Base-by-base conservation (phyloP, 2,797 vertebrate genomes). In the Brotula barbata region DNA sequence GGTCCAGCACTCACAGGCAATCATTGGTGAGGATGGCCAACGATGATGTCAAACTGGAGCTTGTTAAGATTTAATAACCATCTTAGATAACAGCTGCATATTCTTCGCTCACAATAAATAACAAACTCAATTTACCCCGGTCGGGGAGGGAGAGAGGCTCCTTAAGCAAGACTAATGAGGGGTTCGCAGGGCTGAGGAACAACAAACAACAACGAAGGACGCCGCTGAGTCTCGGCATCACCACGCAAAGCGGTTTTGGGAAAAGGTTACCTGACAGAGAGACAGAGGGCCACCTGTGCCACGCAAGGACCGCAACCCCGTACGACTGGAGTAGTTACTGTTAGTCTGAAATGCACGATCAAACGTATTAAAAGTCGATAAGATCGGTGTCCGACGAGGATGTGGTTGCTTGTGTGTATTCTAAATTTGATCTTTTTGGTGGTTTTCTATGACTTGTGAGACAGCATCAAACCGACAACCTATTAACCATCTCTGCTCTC, bases 161-260 rank as follows among this genome's bases (percentile, higher is more conserved):
- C 87, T 92, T 92, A 91, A 91, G 89, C 83, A 91, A 91, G 91
- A 92, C 89, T 91, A 91, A 92, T 91, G 90, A 89, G 89, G 78
- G 87, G 87, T 90, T 90, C 89, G 89, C 82, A 76, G 88, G 84
- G 71, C 66, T 74, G 86, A 84, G 87, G 91, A 93, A 93, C 89
- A 90, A 90, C 88, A 92, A 91, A 91, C 89, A 90, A 90, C 90
- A 92, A 89, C 85, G 70, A 85, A 82, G 86, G 87, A 91, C 83
- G 88, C 87, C 53, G 68, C 75, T 58, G 84, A 89, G 80, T 78
- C 80, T 62, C 57, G 64, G 77, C 71, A 68, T 89, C 87, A 90
- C 89, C 87, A 89, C 80, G 81, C 81, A 80, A 86, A 78, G 78
- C 55, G 78, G 77, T 87, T 86, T 89, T 88, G 90, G 88, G 85